These are phyloP conservation scores for Prietella phreatophila DNA, from an alignment of 2,113 vertebrate genomes.

Conservation along the genomic window DNA sequence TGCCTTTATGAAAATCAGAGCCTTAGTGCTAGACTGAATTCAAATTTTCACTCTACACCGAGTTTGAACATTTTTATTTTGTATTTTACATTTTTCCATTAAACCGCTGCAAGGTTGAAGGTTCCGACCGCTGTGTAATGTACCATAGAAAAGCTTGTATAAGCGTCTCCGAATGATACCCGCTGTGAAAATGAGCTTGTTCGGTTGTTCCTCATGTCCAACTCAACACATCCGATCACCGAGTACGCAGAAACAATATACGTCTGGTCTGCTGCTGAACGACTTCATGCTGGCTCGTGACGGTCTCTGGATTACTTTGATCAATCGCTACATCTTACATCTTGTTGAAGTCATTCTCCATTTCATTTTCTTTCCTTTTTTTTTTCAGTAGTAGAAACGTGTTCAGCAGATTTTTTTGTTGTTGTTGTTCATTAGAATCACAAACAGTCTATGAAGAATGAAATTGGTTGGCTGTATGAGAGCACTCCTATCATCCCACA, in stretches of 20 bases:
- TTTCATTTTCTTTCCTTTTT: constrained; percentile 19
- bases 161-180: constrained; percentile 13
- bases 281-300: constrained; percentile 14
- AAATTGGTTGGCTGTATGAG: constrained; percentile 49
- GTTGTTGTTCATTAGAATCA: constrained; percentile 33
- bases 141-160: constrained; percentile 26
- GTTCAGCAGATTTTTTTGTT: neutral
- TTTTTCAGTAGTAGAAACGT: constrained; percentile 8
- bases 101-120: constrained; percentile 9
- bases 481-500: constrained; percentile 26
- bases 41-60: constrained; percentile 20
- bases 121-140: constrained; percentile 28
- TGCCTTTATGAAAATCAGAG: neutral
- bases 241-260: neutral
- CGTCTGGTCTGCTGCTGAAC: neutral
- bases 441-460: constrained; percentile 34
- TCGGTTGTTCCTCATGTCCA: constrained; percentile 17
- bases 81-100: constrained; percentile 40
- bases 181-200: constrained; percentile 39
- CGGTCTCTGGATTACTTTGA: constrained; percentile 43
- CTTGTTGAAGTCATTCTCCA: neutral
- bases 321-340: constrained; percentile 26
- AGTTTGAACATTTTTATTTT: neutral
- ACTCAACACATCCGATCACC: neutral
- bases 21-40: constrained; percentile 17